phyloP scores from a whole-genome alignment of 2,113 vertebrate genomes.

The Paralichthys olivaceus region DNA sequence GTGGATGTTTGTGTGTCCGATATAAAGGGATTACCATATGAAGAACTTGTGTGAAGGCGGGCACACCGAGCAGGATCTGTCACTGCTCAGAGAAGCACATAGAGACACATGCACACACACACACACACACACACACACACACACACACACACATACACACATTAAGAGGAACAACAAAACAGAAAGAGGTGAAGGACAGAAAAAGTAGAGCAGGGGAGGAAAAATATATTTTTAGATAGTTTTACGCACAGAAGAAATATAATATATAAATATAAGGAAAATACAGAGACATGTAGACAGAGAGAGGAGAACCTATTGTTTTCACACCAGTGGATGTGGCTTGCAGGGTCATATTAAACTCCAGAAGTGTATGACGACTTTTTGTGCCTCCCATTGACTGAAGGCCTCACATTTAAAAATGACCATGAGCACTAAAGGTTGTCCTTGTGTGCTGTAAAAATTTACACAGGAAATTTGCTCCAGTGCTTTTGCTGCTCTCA shows the following conservation, averaged over 20 bases:
- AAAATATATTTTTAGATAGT: slow-evolving; percentile 10
- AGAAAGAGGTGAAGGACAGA: slow-evolving; percentile 23
- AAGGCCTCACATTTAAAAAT: slow-evolving; percentile 9
- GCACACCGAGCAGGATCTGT: slow-evolving; percentile 47
- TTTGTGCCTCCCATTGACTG: not conserved
- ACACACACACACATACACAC: slow-evolving; percentile 8
- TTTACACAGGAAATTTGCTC: not conserved
- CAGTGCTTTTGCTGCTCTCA: slow-evolving; percentile 12
- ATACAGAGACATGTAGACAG: not conserved
- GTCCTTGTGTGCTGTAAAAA: slow-evolving; percentile 5
- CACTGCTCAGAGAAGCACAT: slow-evolving; percentile 35
- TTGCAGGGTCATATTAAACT: not conserved
- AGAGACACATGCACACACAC: slow-evolving; percentile 11
- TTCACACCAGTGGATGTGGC: not conserved
- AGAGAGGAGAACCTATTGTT: not conserved
- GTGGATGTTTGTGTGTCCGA: slow-evolving; percentile 45
- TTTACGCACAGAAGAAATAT: slow-evolving; percentile 6
- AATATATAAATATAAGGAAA: slow-evolving; percentile 1
- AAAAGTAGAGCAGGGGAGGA: slow-evolving; percentile 7
- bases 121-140: slow-evolving; percentile 12
- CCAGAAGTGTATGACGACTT: not conserved
- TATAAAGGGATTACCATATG: slow-evolving; percentile 62
- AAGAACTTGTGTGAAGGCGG: slow-evolving; percentile 50
- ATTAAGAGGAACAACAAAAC: slow-evolving; percentile 20
- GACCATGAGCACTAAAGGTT: slow-evolving; percentile 13